Conservation (phyloP, 2,113 vertebrate species). For the Ctenomys sociabilis region DNA sequence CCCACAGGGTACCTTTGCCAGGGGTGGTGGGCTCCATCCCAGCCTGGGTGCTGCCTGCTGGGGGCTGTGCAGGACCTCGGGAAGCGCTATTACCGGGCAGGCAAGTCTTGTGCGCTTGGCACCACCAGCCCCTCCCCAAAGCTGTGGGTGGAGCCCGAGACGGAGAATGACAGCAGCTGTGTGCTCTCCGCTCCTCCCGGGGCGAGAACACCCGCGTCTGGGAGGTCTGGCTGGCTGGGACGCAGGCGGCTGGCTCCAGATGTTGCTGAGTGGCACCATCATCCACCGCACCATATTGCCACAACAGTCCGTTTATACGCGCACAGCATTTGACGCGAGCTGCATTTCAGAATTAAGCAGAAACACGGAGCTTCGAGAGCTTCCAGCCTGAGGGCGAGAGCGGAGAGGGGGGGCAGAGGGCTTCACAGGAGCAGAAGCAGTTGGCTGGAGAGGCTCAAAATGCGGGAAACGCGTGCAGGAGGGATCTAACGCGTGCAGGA, state of each 20-base stretch:
- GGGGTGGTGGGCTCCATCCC: rapidly evolving
- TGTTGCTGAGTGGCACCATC: background rate
- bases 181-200: background rate
- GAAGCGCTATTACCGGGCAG: rapidly evolving
- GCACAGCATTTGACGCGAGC: background rate
- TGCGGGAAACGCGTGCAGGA: rapidly evolving
- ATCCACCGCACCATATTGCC: background rate
- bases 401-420: background rate
- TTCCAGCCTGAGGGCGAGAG: background rate
- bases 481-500: rapidly evolving
- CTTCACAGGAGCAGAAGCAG: background rate
- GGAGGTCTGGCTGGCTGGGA: background rate
- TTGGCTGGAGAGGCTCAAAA: background rate
- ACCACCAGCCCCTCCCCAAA: background rate
- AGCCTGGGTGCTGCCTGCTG: too few relatives aligned
- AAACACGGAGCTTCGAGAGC: background rate
- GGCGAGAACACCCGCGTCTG: background rate
- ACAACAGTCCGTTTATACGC: background rate
- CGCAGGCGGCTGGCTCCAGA: background rate
- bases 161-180: background rate
- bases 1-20: background rate
- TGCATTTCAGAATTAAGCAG: background rate
- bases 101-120: rapidly evolving
- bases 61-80: background rate
- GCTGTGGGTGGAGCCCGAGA: background rate